Evolutionary conservation across 2,113 vertebrate genomes (phyloP).

Genomic region (Chaetorhynchus papuensis): DNA sequence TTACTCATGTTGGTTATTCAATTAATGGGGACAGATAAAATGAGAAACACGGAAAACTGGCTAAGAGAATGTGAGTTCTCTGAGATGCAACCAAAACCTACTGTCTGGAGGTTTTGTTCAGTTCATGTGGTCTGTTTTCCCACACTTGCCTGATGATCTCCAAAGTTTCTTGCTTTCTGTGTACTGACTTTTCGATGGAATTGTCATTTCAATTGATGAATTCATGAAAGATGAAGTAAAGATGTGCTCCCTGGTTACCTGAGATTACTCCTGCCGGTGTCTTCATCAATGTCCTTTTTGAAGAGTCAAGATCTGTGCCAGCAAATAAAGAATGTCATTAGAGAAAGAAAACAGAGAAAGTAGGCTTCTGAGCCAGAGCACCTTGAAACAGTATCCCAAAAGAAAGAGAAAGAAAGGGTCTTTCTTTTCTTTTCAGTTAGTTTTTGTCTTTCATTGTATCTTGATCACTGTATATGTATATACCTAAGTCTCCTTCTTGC

Average conservation of each 20-base stretch:
- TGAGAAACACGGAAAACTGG: neutral
- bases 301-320: neutral
- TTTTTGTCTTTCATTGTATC: neutral
- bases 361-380: neutral
- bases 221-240: neutral
- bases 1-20: neutral
- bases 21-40: neutral
- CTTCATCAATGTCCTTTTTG: neutral
- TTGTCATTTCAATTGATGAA: slow-evolving; percentile 1
- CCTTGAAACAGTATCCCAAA: neutral
- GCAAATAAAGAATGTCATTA: neutral
- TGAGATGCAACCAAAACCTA: neutral
- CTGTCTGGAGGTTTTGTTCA: neutral
- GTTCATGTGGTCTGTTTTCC: neutral
- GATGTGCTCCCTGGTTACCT: neutral
- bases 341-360: neutral
- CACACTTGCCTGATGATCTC: neutral
- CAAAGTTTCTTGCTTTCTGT: neutral
- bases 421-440: neutral
- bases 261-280: neutral
- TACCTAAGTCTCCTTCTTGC: neutral
- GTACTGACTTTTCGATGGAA: neutral
- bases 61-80: neutral
- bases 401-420: neutral
- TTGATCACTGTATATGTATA: neutral